phyloP scores from a whole-genome alignment of 2,113 vertebrate genomes.

The Corynorhinus townsendii region DNA sequence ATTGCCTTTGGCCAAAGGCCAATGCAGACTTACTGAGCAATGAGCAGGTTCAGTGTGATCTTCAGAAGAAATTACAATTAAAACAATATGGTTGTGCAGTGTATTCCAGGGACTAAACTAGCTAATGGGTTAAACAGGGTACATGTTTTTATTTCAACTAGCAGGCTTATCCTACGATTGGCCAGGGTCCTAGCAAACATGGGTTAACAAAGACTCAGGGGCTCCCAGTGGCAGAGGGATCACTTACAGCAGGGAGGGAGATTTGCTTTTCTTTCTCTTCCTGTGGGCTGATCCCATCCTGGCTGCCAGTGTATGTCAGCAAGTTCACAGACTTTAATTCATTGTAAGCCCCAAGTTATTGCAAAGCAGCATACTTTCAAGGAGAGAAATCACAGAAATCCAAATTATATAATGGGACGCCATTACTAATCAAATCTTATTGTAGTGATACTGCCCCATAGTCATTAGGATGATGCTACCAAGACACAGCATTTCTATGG shows the following conservation, averaged over 20 bases:
- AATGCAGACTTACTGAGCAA: constrained; percentile 1
- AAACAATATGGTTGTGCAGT: constrained; percentile 13
- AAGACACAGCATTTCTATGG: neutral
- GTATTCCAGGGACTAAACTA: constrained; percentile 13
- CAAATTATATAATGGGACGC: neutral
- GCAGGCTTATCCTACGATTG: neutral
- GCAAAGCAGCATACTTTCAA: constrained; percentile 49
- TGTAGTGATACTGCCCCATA: neutral
- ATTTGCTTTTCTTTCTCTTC: constrained; percentile 50
- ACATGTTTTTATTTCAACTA: constrained; percentile 21
- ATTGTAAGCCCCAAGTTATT: constrained; percentile 66
- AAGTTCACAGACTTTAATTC: constrained; percentile 71
- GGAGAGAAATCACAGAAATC: constrained; percentile 44
- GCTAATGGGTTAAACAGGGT: constrained; percentile 46
- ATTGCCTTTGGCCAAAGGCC: constrained; percentile 47
- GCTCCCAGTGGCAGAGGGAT: neutral
- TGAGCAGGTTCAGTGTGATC: constrained; percentile 13
- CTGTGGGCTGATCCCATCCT: constrained; percentile 46
- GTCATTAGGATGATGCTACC: neutral
- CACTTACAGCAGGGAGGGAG: neutral
- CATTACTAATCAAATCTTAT: constrained; percentile 26
- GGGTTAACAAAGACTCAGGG: neutral
- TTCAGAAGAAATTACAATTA: constrained; percentile 52
- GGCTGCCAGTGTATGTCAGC: constrained; percentile 61
- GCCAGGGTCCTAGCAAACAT: neutral